Evolutionary conservation across 2,888 invertebrate genomes (phyloP).

Genomic region (Anarsia innoxiella): DNA sequence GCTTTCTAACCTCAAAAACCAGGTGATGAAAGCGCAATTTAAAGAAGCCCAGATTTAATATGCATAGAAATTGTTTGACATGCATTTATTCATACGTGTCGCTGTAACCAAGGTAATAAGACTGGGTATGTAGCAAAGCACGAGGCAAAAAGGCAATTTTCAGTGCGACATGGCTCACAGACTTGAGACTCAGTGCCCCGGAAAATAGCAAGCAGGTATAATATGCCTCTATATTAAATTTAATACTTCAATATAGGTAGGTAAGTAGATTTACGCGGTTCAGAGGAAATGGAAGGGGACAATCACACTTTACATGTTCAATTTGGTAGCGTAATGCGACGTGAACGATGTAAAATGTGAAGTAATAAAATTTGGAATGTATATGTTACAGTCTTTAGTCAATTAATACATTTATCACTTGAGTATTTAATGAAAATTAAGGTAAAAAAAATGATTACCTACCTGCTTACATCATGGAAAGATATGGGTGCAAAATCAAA

Average conservation of each 20-base stretch:
- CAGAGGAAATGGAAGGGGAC: no score
- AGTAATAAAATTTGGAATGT: no score
- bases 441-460: no score
- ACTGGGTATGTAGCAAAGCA: conserved; percentile 12
- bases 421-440: no score
- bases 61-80: conserved; percentile 15
- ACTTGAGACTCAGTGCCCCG: conserved; percentile 16
- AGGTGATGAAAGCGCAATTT: conserved; percentile 4
- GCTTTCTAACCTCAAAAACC: no score
- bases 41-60: conserved; percentile 4
- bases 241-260: conserved; percentile 4
- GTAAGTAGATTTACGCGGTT: neutral
- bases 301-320: no score
- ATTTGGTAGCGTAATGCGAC: no score
- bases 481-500: no score
- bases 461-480: no score
- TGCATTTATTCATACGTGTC: conserved; percentile 19
- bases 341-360: no score
- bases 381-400: no score
- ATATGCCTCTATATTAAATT: conserved; percentile 15
- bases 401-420: no score
- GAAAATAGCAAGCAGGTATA: conserved; percentile 21
- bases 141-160: conserved; percentile 21
- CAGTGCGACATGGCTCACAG: conserved; percentile 6
- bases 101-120: neutral